Evolutionary conservation across 1,140 invertebrate genomes (phyloP), one percentile per base, ranked within the genome.

Genomic region (Heliconius eleuchia): DNA sequence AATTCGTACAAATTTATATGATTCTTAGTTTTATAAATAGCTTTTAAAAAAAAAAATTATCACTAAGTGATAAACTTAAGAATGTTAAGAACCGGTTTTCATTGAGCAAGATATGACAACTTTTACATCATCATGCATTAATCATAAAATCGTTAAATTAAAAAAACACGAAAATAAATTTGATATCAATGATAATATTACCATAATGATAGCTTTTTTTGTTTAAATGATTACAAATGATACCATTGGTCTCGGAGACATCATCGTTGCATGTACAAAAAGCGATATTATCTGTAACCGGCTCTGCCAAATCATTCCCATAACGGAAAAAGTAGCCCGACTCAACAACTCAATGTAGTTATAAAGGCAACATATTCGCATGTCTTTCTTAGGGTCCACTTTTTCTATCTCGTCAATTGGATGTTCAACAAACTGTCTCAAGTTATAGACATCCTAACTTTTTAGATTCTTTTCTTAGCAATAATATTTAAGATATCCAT

Each of bases 301-400:
- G 79, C 75, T 77, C 46, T 80, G 71, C 72, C 75, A 74, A 77
- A 80, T 80, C 60, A 77, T 74, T 80, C 75, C 57, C 70, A 71
- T 74, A 39, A 57, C 42, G 57, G 76, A 78, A 78, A 78, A 78
- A 77, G 70, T 78, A 46, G 77, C 73, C 72, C 39, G 73, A 74
- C 72, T 71, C 39, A 71, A 78, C 72, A n/a, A n/a, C n/a, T n/a
- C n/a, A n/a, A 66, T 66, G 60, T 66, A 30, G 60, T 30, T 66
- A 66, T 30, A 66, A 37, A 66, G 76, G 46, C 76, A 23, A 55
- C 60, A 37, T 71, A 39, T 76, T 55, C 74, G 39, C 74, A 46
- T 66, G 73, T 74, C 23, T 55, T 27, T 39, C 50, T 55, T 74
- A 34, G 55, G 27, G 23, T 42, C 55, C 19, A 66, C 27, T 57